Conservation (phyloP, 2,888 invertebrate species). For the Oscheius sp. region DNA sequence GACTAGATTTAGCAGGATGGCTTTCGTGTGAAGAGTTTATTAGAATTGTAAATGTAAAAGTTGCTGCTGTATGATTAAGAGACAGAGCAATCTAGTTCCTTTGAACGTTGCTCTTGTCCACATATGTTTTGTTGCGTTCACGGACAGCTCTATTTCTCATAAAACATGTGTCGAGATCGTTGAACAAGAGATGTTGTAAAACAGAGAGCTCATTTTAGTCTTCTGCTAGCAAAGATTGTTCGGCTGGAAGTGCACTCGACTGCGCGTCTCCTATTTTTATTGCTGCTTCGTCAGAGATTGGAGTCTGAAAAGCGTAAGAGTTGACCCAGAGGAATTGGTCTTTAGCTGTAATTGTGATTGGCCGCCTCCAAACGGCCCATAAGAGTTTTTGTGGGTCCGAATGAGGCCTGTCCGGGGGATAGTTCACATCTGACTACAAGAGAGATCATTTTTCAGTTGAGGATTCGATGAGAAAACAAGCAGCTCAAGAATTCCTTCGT, state of each 20-base stretch:
- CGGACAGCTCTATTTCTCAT: not conserved
- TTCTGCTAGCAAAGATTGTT: not conserved
- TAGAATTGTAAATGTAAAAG: too few relatives aligned
- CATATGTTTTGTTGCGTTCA: not conserved
- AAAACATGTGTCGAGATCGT: not conserved
- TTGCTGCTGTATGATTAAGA: too few relatives aligned
- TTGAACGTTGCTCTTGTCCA: not conserved
- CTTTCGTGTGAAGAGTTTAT: too few relatives aligned
- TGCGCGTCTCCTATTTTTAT: not conserved
- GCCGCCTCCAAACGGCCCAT: slow-evolving; percentile 6
- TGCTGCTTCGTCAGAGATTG: not conserved
- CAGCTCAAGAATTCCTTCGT: slow-evolving; percentile 34
- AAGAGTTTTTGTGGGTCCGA: not conserved
- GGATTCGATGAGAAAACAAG: slow-evolving; percentile 36
- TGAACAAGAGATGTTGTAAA: not conserved
- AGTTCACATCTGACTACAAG: not conserved
- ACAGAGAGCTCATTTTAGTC: not conserved
- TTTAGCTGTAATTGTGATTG: not conserved
- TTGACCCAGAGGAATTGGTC: not conserved
- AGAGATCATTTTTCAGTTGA: slow-evolving; percentile 33
- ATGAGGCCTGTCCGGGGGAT: not conserved
- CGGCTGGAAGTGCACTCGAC: slow-evolving; percentile 2
- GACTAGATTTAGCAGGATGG: too few relatives aligned
- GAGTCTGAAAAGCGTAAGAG: not conserved
- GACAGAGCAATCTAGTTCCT: not conserved